Evolutionary conservation across 2,888 invertebrate species (phyloP).

Genomic region (Rhorus exstirpatorius): DNA sequence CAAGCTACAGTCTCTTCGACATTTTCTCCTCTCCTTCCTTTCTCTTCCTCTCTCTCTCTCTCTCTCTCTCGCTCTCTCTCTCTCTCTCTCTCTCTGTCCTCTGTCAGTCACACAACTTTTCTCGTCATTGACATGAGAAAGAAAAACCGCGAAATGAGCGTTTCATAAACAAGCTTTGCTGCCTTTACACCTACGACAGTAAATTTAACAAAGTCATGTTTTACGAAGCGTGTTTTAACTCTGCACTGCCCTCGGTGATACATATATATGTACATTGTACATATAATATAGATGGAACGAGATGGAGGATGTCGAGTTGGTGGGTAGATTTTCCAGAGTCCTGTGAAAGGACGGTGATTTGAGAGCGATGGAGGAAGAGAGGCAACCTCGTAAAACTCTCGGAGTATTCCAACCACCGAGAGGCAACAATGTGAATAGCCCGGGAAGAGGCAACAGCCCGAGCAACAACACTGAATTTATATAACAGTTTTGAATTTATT

Average conservation of each 20-base stretch:
- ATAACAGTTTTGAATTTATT: constrained; percentile 64
- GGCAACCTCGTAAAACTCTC: constrained; percentile 62
- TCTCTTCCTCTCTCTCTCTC: not conserved
- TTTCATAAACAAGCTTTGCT: constrained; percentile 74
- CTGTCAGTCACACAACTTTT: constrained; percentile 4
- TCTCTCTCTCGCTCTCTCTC: too few species aligned
- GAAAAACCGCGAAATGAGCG: constrained; percentile 65
- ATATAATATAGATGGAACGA: constrained; percentile 25
- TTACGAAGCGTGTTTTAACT: constrained; percentile 74
- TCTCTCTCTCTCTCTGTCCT: constrained; percentile 13
- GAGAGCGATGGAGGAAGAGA: constrained; percentile 21
- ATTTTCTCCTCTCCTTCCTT: constrained; percentile 2
- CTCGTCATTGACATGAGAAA: constrained; percentile 38
- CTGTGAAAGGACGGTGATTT: constrained; percentile 27
- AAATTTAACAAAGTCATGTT: constrained; percentile 77
- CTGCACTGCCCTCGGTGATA: constrained; percentile 17
- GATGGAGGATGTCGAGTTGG: constrained; percentile 37
- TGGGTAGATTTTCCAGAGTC: constrained; percentile 7
- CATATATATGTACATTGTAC: not conserved
- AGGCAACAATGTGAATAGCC: constrained; percentile 44
- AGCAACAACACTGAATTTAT: constrained; percentile 63
- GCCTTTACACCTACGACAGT: constrained; percentile 71
- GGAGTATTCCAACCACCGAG: constrained; percentile 30
- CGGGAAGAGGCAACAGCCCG: constrained; percentile 41
- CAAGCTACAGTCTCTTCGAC: constrained; percentile 12